These are phyloP conservation scores for Acipenser oxyrinchus DNA, from an alignment of 2,797 vertebrate species.

Conservation along the genomic window DNA sequence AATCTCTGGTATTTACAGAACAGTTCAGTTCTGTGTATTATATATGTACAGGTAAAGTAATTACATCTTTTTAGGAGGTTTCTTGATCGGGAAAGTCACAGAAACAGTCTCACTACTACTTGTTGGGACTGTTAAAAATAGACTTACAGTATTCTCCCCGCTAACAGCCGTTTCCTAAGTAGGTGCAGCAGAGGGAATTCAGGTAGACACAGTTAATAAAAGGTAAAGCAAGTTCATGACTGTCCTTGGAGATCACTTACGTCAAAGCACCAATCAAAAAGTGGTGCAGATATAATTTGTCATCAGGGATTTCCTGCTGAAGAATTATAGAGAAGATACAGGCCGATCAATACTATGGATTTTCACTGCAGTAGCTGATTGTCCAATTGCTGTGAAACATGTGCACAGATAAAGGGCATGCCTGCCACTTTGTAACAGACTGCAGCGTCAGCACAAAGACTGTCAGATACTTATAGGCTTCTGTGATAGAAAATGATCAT, in stretches of 20 bases:
- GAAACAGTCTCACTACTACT: no score
- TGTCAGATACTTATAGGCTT: slow-evolving; percentile 67
- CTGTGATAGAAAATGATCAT: slow-evolving; percentile 72
- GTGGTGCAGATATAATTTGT: slow-evolving; percentile 76
- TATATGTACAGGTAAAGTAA: no score
- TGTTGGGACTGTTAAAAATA: no score
- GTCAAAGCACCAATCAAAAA: slow-evolving; percentile 74
- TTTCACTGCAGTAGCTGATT: slow-evolving; percentile 74
- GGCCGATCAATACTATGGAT: slow-evolving; percentile 75
- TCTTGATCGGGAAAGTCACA: no score
- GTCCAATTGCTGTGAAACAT: slow-evolving; percentile 69
- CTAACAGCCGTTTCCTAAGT: slow-evolving; percentile 30
- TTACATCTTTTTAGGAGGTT: no score
- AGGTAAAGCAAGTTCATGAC: slow-evolving; percentile 65
- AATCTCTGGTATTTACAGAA: no score
- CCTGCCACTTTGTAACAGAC: slow-evolving; percentile 54
- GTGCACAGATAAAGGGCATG: slow-evolving; percentile 59
- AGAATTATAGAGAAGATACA: slow-evolving; percentile 76
- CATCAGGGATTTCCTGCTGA: slow-evolving; percentile 78
- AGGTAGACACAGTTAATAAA: slow-evolving; percentile 70
- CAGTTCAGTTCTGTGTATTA: no score
- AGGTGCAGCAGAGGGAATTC: slow-evolving; percentile 24
- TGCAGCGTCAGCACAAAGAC: slow-evolving; percentile 67
- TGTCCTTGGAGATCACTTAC: slow-evolving; percentile 73
- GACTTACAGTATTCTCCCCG: slow-evolving; percentile 5